Evolutionary conservation across 2,888 invertebrate genomes (phyloP).

Genomic region (Noctua fimbriata): DNA sequence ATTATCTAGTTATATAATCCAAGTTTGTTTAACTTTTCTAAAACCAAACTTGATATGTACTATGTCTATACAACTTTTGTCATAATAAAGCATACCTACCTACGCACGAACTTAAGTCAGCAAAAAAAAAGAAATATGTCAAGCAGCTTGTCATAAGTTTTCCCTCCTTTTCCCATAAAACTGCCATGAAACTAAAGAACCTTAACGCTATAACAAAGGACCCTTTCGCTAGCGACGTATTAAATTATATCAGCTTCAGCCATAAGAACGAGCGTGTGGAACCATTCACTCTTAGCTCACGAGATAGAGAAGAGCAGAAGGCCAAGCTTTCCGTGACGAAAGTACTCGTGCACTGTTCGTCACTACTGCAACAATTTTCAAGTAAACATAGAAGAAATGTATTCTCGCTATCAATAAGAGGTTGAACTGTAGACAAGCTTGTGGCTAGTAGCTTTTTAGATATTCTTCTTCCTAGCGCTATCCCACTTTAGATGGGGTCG

Average conservation of each 20-base stretch:
- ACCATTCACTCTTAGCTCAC: slow-evolving; percentile 22
- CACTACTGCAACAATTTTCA: background rate
- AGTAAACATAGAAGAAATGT: background rate
- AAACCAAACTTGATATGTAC: background rate
- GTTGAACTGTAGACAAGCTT: background rate
- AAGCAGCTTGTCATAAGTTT: slow-evolving; percentile 52
- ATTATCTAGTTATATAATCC: background rate
- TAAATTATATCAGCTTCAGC: slow-evolving; percentile 60
- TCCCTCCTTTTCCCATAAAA: slow-evolving; percentile 50
- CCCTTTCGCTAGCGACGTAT: slow-evolving; percentile 53
- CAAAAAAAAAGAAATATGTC: slow-evolving; percentile 40
- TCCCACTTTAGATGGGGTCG: too few relatives aligned
- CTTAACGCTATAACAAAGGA: slow-evolving; percentile 58
- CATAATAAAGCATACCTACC: slow-evolving; percentile 16
- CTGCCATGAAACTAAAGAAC: slow-evolving; percentile 63
- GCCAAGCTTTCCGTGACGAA: background rate
- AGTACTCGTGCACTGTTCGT: too few relatives aligned
- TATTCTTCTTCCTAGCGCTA: too few relatives aligned
- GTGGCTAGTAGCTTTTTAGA: background rate
- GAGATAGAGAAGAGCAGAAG: slow-evolving; percentile 20
- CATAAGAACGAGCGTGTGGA: slow-evolving; percentile 33
- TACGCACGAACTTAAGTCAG: slow-evolving; percentile 19
- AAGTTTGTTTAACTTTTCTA: background rate
- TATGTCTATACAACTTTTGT: background rate
- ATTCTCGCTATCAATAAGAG: background rate